Base-by-base conservation (phyloP, 2,797 vertebrate genomes). In the Acrocephalus scirpaceus region DNA sequence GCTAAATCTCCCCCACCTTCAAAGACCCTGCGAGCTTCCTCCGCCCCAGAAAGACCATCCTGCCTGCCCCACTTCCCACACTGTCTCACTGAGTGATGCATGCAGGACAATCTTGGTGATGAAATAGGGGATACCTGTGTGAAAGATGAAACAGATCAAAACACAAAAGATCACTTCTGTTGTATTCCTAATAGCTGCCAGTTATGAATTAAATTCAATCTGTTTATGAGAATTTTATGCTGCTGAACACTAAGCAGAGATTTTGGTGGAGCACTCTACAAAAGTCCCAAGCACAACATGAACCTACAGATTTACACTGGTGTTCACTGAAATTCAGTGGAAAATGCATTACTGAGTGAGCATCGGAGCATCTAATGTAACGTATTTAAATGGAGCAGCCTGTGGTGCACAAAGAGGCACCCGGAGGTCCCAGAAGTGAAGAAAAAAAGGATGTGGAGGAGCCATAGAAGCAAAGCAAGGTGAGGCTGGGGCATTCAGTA, bases 131-230 rank as follows among this genome's bases (percentile, higher is more conserved):
- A 83, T 21, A 19, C 7, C 7, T 4, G 0, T 16, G 23, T 4
- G 30, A 75, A 74, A 9, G 9, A 83, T 36, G 6, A 64, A 62
- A 54, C 4, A 11, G 34, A 57, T 69, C 58, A 36, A 57, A 88
- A 70, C 23, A 32, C 1, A 0, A 36, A 60, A 48, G 14, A 44
- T 21, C 22, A 26, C 16, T 64, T 75, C 44, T 4, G 0, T 16
- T 45, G 23, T 61, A 47, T 73, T 88, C 51, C 5, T 50, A 8
- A n/a, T 19, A 79, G 47, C 32, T 54, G 72, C 51, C 38, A 32
- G 44, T 12, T 34, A 58, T 44, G 0, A 75, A 50, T 48, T 75
- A 23, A 81, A 61, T 67, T 47, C 34, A 40, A 1, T 44, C 16
- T 38, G 13, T 64, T 85, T 42, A 30, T 66, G 56, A 73, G 54